phyloP scores from a whole-genome alignment of 2,797 vertebrate species.

The Distichodus sexfasciatus region DNA sequence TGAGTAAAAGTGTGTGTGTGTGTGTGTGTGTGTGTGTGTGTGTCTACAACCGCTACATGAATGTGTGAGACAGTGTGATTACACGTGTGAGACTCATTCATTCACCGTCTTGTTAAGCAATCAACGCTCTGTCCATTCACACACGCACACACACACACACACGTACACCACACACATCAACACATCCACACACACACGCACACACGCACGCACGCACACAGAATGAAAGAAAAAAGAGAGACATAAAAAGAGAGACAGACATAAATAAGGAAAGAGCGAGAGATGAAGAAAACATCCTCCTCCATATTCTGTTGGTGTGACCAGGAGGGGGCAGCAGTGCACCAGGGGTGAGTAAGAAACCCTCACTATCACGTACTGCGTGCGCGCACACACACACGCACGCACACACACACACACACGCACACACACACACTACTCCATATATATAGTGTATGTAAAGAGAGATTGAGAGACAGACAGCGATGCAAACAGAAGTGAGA shows the following conservation, averaged over 20 bases:
- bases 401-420: too few relatives aligned
- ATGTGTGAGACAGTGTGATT: conserved; percentile 34
- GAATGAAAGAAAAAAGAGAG: background rate
- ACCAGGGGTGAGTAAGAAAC: background rate
- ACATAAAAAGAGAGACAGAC: too few relatives aligned
- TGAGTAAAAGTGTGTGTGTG: conserved; percentile 75
- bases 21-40: conserved; percentile 46
- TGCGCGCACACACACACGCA: too few relatives aligned
- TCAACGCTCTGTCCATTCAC: conserved; percentile 42
- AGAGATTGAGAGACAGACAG: too few relatives aligned
- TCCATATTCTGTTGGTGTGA: too few relatives aligned
- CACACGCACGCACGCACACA: background rate
- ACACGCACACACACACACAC: conserved; percentile 27
- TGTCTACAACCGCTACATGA: conserved; percentile 35
- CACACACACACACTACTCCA: too few relatives aligned
- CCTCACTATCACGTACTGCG: too few relatives aligned
- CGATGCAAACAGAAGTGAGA: too few relatives aligned
- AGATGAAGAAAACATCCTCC: too few relatives aligned
- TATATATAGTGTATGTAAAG: too few relatives aligned
- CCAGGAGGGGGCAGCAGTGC: conserved; percentile 51
- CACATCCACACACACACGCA: background rate
- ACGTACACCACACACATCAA: too few relatives aligned
- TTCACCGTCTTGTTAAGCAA: conserved; percentile 25
- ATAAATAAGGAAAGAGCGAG: too few relatives aligned
- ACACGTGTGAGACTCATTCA: conserved; percentile 33